phyloP scores from a whole-genome alignment of 2,888 invertebrate species.

The Galerucella pusilla region DNA sequence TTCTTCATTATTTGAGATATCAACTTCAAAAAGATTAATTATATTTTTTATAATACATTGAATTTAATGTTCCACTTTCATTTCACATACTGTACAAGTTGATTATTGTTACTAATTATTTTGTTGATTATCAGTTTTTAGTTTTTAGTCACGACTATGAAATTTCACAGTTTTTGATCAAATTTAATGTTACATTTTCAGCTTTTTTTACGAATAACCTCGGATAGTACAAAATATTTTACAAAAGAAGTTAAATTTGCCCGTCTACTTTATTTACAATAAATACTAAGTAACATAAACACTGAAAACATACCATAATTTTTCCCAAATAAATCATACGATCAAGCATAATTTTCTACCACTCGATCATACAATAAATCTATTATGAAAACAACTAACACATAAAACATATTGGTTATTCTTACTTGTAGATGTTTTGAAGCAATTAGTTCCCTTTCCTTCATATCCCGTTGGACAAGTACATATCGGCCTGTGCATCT shows the following conservation, averaged over 20 bases:
- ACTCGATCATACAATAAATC: too few species aligned
- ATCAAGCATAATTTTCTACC: too few species aligned
- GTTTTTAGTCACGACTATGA: not conserved
- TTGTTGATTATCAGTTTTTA: not conserved
- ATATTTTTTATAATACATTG: too few species aligned
- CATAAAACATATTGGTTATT: conserved; percentile 21
- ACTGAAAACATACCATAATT: not conserved
- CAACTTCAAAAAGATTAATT: too few species aligned
- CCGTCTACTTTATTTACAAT: not conserved
- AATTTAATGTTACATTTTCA: not conserved
- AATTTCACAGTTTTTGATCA: not conserved
- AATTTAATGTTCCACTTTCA: too few species aligned
- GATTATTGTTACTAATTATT: conserved; percentile 4
- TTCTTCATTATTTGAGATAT: conserved; percentile 22
- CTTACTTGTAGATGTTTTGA: conserved; percentile 83
- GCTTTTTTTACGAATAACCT: not conserved
- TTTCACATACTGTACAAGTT: not conserved
- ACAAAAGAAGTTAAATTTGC: too few species aligned
- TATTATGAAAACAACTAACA: not conserved
- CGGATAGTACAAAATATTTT: not conserved
- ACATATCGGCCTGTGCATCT: conserved; percentile 86
- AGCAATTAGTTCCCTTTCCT: conserved; percentile 84
- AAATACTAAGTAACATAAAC: not conserved
- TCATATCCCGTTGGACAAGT: conserved; percentile 83
- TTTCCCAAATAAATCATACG: too few species aligned